Percentiles rank a stretch among this genome's conserved stretches.
Conservation (phyloP, 64 coral and sea anemone genomes). For the Anthopleura sola region DNA sequence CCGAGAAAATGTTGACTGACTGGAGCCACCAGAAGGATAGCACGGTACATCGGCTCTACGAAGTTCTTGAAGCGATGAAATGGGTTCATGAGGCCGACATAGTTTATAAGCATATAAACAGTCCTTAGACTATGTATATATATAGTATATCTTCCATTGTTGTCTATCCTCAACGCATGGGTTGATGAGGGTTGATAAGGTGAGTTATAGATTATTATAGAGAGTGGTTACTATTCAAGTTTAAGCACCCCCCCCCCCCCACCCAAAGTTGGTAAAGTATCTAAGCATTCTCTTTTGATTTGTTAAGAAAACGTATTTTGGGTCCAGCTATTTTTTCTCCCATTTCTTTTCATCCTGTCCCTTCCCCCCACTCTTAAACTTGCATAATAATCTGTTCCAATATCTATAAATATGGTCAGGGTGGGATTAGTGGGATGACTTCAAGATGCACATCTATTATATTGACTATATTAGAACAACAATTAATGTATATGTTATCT, state of each 20-base stretch:
- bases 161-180: not conserved
- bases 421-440: not conserved
- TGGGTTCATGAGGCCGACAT: conserved; percentile 24
- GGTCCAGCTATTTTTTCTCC: not conserved
- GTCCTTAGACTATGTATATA: not conserved
- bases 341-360: too few relatives aligned
- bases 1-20: conserved; percentile 21
- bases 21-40: conserved; percentile 40
- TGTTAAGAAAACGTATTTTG: too few relatives aligned
- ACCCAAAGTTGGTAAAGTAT: too few relatives aligned
- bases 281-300: too few relatives aligned
- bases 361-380: not conserved
- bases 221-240: not conserved
- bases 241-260: not conserved
- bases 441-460: not conserved
- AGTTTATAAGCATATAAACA: conserved; percentile 20
- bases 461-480: too few relatives aligned
- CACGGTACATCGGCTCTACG: conserved; percentile 7
- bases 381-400: not conserved
- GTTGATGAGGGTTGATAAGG: not conserved
- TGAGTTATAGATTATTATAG: not conserved
- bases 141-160: not conserved
- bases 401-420: not conserved
- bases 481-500: not conserved
- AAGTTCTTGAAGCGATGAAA: conserved; percentile 9